Conservation (phyloP, 2,888 invertebrate species). For the Ypsolopha sequella region DNA sequence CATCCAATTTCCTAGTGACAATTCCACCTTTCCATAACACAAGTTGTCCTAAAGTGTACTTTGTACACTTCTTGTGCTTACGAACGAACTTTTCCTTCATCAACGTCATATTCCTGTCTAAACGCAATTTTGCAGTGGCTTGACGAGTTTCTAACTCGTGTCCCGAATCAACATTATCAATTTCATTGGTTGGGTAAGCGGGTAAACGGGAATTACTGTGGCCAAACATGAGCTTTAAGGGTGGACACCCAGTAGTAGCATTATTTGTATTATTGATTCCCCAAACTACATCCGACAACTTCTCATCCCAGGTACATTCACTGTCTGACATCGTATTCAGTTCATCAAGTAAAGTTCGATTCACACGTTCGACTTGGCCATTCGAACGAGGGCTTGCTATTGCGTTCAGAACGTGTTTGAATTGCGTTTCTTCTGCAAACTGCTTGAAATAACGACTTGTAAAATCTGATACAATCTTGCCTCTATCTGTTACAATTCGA, state of each 20-base stretch:
- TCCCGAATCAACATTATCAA: not conserved
- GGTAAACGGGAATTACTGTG: not conserved
- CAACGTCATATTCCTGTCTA: not conserved
- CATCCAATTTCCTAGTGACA: too few species aligned
- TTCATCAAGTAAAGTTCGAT: not conserved
- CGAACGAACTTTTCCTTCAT: too few species aligned
- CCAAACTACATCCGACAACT: not conserved
- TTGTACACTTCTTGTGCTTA: too few species aligned
- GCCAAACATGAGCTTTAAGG: not conserved
- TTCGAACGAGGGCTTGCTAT: slow-evolving; percentile 8
- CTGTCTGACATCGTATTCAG: not conserved
- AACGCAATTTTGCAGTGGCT: not conserved
- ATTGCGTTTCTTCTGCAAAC: slow-evolving; percentile 6
- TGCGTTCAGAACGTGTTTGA: slow-evolving; percentile 9
- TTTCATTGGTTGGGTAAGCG: not conserved
- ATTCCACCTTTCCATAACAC: too few species aligned
- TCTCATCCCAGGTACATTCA: not conserved
- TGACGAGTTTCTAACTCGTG: not conserved
- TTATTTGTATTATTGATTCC: not conserved
- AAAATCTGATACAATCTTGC: slow-evolving; percentile 9
- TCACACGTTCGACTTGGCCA: not conserved
- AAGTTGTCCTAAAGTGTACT: too few species aligned
- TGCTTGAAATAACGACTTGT: slow-evolving; percentile 7
- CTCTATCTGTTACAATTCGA: slow-evolving; percentile 10
- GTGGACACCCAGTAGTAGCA: not conserved